Conservation (phyloP, 2,888 invertebrate genomes). For the Dasypolia templi region DNA sequence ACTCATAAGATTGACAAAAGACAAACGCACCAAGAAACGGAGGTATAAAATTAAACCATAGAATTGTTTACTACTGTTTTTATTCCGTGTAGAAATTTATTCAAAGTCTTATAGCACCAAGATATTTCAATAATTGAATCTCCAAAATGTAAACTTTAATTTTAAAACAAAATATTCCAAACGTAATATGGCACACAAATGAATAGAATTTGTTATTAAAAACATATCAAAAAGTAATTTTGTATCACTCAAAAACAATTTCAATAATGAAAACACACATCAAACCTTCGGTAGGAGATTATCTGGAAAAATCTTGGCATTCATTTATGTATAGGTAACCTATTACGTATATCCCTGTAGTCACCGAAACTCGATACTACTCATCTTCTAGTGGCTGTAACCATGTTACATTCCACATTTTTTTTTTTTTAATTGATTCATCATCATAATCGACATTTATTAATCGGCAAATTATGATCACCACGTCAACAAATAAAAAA, state of each 20-base stretch:
- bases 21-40: background rate
- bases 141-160: conserved; percentile 41
- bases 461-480: conserved; percentile 27
- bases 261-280: conserved; percentile 14
- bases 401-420: conserved; percentile 42
- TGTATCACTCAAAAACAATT: conserved; percentile 19
- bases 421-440: conserved; percentile 27
- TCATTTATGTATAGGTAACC: conserved; percentile 2
- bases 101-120: conserved; percentile 59
- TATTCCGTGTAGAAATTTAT: conserved; percentile 39
- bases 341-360: conserved; percentile 51
- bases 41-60: conserved; percentile 28
- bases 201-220: conserved; percentile 33
- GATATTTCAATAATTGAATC: conserved; percentile 52
- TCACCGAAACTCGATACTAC: conserved; percentile 32
- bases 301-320: conserved; percentile 55
- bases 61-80: conserved; percentile 22
- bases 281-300: conserved; percentile 38
- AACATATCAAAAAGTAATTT: conserved; percentile 35
- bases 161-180: conserved; percentile 31
- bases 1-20: background rate
- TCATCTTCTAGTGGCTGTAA: conserved; percentile 17
- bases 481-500: conserved; percentile 3
- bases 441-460: conserved; percentile 13
- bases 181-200: conserved; percentile 54